These are phyloP conservation scores for Cataglyphis altisquamis DNA, from an alignment of 2,888 invertebrate genomes.

Conservation along the genomic window DNA sequence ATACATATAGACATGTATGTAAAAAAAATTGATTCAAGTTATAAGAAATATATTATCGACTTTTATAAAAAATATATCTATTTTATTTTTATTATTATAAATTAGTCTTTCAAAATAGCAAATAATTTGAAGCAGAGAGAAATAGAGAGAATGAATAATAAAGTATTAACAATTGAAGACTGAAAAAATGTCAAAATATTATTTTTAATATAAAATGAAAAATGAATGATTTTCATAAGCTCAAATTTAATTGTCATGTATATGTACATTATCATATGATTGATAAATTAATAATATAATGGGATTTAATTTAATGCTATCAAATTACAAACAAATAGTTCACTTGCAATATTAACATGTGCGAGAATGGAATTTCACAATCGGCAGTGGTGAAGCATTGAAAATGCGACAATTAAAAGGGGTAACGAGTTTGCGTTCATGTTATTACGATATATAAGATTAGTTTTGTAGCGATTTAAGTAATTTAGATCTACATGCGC, in stretches of 20 bases:
- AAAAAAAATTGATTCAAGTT: background rate
- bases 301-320: background rate
- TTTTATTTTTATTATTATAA: background rate
- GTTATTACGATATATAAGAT: conserved; percentile 24
- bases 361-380: conserved; percentile 8
- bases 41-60: background rate
- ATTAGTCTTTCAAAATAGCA: background rate
- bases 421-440: background rate
- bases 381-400: background rate
- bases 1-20: background rate
- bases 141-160: too few species aligned
- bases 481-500: conserved; percentile 35
- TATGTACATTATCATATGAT: background rate
- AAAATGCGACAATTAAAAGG: conserved; percentile 31
- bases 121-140: too few species aligned
- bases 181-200: too few species aligned
- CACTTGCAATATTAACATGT: background rate
- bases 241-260: background rate
- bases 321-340: background rate
- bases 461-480: conserved; percentile 25
- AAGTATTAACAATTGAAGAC: too few species aligned
- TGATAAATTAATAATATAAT: background rate
- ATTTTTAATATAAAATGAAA: too few species aligned
- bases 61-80: background rate
- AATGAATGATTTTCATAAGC: too few species aligned